Evolutionary conservation across 37 sponge, comb jelly and placozoan genomes (phyloP).

Genomic region (Amphimedon queenslandica): DNA sequence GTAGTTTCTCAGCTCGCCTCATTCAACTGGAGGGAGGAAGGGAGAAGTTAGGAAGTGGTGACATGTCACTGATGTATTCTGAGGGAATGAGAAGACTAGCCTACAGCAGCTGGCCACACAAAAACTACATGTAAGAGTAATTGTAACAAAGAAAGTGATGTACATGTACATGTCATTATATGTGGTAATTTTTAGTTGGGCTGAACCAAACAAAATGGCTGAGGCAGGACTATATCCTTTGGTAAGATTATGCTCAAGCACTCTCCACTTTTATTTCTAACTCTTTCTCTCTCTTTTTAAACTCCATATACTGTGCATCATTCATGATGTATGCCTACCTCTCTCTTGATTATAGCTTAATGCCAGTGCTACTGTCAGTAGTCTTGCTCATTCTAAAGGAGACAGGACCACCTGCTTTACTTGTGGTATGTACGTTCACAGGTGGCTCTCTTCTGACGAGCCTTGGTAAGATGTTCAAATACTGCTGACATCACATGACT

Average conservation of each 20-base stretch:
- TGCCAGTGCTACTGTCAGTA: background rate
- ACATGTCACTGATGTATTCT: constrained; percentile 38
- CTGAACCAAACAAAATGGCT: constrained; percentile 40
- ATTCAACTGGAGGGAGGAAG: constrained; percentile 23
- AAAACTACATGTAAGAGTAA: constrained; percentile 64
- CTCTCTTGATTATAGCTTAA: constrained; percentile 4
- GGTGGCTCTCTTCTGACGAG: constrained; percentile 62
- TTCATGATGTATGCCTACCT: background rate
- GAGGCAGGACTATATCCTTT: constrained; percentile 52
- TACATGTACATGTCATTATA: constrained; percentile 13
- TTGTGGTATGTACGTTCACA: constrained; percentile 50
- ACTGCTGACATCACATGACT: constrained; percentile 1
- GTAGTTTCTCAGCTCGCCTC: constrained; percentile 3
- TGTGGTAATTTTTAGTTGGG: constrained; percentile 44
- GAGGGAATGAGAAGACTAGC: constrained; percentile 61
- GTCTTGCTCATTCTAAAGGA: constrained; percentile 12
- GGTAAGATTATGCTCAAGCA: background rate
- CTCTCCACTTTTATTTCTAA: background rate
- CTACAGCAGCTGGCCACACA: constrained; percentile 73
- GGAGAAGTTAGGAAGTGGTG: background rate
- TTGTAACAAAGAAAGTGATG: too few relatives aligned
- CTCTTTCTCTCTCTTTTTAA: background rate
- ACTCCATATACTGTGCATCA: background rate
- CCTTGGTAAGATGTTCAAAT: constrained; percentile 39
- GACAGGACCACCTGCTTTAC: constrained; percentile 56